phyloP scores from a whole-genome alignment of 2,113 vertebrate species.

The Hippocampus comes region DNA sequence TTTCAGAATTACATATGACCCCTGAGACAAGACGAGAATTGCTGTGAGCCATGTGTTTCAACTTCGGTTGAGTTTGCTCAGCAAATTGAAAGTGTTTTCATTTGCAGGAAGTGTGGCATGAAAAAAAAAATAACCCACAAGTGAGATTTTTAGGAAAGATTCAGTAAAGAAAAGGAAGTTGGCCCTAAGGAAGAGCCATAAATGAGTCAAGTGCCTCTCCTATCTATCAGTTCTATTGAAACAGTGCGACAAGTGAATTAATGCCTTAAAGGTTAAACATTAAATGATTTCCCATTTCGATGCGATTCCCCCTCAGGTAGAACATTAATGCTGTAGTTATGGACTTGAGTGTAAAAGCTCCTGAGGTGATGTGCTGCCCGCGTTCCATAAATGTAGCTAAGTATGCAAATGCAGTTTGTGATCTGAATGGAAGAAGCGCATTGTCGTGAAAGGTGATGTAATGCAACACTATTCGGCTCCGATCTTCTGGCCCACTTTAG shows the following conservation, averaged over 20 bases:
- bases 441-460: constrained; percentile 47
- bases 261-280: constrained; percentile 65
- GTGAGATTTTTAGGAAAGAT: constrained; percentile 11
- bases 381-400: constrained; percentile 43
- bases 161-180: constrained; percentile 25
- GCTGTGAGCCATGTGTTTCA: not conserved
- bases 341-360: constrained; percentile 58
- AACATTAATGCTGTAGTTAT: constrained; percentile 66
- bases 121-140: not conserved
- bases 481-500: constrained; percentile 43
- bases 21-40: not conserved
- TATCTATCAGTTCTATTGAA: constrained; percentile 52
- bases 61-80: not conserved
- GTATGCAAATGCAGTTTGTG: constrained; percentile 35
- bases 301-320: constrained; percentile 53
- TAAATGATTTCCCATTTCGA: constrained; percentile 65
- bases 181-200: constrained; percentile 51
- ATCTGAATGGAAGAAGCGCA: constrained; percentile 39
- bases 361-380: constrained; percentile 39
- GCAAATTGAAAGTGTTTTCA: constrained; percentile 21
- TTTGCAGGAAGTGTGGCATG: constrained; percentile 10
- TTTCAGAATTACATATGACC: not conserved
- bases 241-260: constrained; percentile 53
- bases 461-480: constrained; percentile 39
- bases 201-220: constrained; percentile 59